Evolutionary conservation across 1,140 invertebrate species (phyloP).

Genomic region (Reticulitermes speratus): DNA sequence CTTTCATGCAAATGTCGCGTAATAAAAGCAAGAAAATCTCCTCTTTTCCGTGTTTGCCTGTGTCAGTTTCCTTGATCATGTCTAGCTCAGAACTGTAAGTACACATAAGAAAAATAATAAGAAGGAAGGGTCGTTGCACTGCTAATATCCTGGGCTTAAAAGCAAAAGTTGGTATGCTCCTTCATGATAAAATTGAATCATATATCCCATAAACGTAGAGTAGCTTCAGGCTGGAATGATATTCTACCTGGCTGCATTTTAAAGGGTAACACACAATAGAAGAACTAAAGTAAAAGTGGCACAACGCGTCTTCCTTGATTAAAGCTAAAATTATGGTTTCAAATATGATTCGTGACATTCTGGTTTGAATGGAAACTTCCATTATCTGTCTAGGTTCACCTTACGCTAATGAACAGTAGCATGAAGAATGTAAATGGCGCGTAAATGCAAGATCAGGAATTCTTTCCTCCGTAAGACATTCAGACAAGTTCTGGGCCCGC

Average conservation of each 20-base stretch:
- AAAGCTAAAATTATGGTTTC: too few relatives aligned
- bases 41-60: not conserved
- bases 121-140: not conserved
- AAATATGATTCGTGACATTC: too few relatives aligned
- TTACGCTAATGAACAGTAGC: too few relatives aligned
- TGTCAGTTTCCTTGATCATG: not conserved
- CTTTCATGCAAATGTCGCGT: too few relatives aligned
- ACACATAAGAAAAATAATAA: not conserved
- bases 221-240: not conserved
- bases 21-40: not conserved
- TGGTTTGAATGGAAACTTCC: too few relatives aligned
- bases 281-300: too few relatives aligned
- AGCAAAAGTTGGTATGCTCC: slow-evolving; percentile 6
- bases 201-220: not conserved
- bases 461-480: too few relatives aligned
- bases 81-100: not conserved
- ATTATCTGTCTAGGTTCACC: too few relatives aligned
- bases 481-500: too few relatives aligned
- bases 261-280: not conserved
- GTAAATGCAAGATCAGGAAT: too few relatives aligned
- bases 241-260: not conserved
- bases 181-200: slow-evolving; percentile 4
- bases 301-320: too few relatives aligned
- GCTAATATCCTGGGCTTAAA: slow-evolving; percentile 20
- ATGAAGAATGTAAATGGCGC: too few relatives aligned